Evolutionary conservation across 2,888 invertebrate genomes (phyloP).

Genomic region (Dioctria rufipes): DNA sequence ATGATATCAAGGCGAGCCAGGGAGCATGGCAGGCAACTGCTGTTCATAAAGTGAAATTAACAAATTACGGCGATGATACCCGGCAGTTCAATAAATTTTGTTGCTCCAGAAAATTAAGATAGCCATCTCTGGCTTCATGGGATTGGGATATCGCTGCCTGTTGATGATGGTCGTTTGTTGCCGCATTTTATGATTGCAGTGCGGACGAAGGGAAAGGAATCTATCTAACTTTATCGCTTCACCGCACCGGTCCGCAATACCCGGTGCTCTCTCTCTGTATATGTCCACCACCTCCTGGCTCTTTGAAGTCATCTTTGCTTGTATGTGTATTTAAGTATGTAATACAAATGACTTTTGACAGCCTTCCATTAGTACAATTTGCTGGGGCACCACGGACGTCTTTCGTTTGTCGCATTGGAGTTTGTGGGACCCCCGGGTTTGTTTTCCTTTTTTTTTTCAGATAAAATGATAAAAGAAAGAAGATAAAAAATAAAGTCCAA

Average conservation of each 20-base stretch:
- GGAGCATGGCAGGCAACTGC: not conserved
- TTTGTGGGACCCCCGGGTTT: too few relatives aligned
- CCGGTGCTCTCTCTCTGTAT: too few relatives aligned
- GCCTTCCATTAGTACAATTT: conserved; percentile 23
- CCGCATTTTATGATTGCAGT: not conserved
- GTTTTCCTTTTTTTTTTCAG: too few relatives aligned
- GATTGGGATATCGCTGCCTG: conserved; percentile 21
- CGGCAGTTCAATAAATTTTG: conserved; percentile 48
- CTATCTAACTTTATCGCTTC: not conserved
- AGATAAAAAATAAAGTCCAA: not conserved
- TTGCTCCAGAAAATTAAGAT: conserved; percentile 50
- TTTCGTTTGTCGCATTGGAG: too few relatives aligned
- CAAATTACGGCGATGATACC: conserved; percentile 57
- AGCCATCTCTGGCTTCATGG: conserved; percentile 36
- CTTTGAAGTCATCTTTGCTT: too few relatives aligned
- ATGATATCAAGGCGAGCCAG: not conserved
- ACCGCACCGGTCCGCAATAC: too few relatives aligned
- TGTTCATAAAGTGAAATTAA: conserved; percentile 57
- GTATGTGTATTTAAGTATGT: not conserved
- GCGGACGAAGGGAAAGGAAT: not conserved
- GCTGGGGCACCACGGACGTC: not conserved
- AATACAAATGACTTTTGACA: conserved; percentile 38
- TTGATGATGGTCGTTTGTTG: conserved; percentile 12
- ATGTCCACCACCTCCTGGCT: too few relatives aligned
- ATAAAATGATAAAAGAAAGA: not conserved